phyloP scores from a whole-genome alignment of 2,113 vertebrate genomes.

The Propithecus coquereli region DNA sequence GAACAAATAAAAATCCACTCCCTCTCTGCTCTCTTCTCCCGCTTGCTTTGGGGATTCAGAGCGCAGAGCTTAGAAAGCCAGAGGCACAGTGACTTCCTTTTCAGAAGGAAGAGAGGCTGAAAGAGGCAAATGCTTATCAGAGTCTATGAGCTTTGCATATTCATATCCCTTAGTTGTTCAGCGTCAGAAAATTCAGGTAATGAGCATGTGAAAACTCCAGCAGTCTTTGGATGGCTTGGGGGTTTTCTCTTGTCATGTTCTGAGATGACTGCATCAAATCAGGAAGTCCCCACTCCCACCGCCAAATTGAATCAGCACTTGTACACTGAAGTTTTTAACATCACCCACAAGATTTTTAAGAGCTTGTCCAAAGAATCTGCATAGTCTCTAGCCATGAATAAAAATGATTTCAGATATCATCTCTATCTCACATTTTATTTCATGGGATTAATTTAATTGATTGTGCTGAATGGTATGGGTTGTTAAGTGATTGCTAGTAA shows the following conservation, averaged over 20 bases:
- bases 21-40: background rate
- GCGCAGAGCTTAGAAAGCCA: background rate
- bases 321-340: conserved; percentile 82
- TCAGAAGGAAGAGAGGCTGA: conserved; percentile 24
- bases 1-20: background rate
- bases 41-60: conserved; percentile 14
- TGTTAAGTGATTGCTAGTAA: conserved; percentile 72
- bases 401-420: conserved; percentile 83
- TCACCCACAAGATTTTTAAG: conserved; percentile 83
- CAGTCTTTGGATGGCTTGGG: conserved; percentile 78
- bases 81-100: conserved; percentile 30
- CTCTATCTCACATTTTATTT: conserved; percentile 81
- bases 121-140: conserved; percentile 45
- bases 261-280: conserved; percentile 74
- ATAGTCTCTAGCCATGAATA: conserved; percentile 83
- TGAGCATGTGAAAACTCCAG: conserved; percentile 75
- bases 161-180: conserved; percentile 76
- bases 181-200: conserved; percentile 79
- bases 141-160: conserved; percentile 78
- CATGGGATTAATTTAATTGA: conserved; percentile 83
- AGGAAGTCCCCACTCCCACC: background rate
- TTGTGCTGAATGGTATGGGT: conserved; percentile 66
- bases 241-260: conserved; percentile 76
- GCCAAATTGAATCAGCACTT: conserved; percentile 79
- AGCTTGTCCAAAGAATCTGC: conserved; percentile 81